Evolutionary conservation across 2,797 vertebrate species (phyloP).

Genomic region (Pseudochaenichthys georgianus): DNA sequence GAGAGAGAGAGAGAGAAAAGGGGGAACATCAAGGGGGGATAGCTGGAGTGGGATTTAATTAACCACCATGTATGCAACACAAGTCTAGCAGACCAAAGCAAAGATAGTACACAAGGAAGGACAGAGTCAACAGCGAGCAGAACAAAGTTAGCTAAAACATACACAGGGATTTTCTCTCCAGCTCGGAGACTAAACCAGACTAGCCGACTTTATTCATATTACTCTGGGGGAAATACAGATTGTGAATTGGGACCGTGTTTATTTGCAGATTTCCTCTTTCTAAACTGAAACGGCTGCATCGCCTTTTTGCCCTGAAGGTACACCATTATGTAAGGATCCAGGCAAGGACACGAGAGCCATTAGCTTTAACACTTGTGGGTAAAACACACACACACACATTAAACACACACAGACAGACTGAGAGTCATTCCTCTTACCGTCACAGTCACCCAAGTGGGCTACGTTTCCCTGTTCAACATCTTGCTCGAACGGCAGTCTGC

Average conservation of each 20-base stretch:
- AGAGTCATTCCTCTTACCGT: conserved; percentile 85
- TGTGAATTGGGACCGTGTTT: conserved; percentile 40
- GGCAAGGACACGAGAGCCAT: conserved; percentile 46
- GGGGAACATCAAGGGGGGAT: conserved; percentile 60
- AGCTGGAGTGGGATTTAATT: conserved; percentile 64
- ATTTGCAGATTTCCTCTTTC: conserved; percentile 60
- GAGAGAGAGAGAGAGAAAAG: conserved; percentile 8
- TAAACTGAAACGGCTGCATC: conserved; percentile 44
- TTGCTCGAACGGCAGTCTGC: conserved; percentile 92
- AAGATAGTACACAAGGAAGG: conserved; percentile 41
- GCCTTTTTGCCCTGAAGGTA: conserved; percentile 56
- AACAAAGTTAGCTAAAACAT: conserved; percentile 64
- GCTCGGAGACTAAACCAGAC: conserved; percentile 40
- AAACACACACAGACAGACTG: conserved; percentile 16
- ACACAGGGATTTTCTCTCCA: conserved; percentile 51
- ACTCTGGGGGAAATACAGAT: conserved; percentile 43
- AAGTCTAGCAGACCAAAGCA: conserved; percentile 56
- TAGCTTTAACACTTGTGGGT: conserved; percentile 40
- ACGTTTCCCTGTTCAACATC: conserved; percentile 92
- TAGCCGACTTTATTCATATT: conserved; percentile 37
- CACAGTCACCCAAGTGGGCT: conserved; percentile 93
- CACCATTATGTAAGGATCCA: conserved; percentile 41
- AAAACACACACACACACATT: conserved; percentile 28
- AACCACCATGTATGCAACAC: conserved; percentile 56
- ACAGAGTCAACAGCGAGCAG: conserved; percentile 60